Base-by-base conservation (phyloP, 2,113 vertebrate species). In the Sterna hirundo region DNA sequence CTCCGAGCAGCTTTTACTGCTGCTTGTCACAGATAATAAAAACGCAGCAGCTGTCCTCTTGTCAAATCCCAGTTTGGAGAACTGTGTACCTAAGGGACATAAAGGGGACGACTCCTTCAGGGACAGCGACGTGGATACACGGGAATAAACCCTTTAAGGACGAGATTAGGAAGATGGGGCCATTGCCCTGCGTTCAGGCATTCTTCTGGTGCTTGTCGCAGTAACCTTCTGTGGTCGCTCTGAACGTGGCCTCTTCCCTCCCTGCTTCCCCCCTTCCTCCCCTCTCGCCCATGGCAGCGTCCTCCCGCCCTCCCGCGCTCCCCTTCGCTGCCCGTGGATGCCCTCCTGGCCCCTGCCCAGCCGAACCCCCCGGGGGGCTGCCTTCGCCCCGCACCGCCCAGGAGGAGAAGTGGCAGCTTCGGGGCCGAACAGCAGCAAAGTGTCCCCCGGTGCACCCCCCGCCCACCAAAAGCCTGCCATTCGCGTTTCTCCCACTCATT, bases 1-100 rank as follows among this genome's bases (percentile, higher is more conserved):
- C 76, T 75, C 94, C 44, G 34, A 94, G 83, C 86, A 82, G 92
- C 79, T 86, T 85, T 94, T 86, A 83, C 77, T 71, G 76, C 72
- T 74, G 65, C 69, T 94, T 65, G 62, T 92, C 58, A 13, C 69
- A 87, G 65, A 79, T 42, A 92, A 89, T 78, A 84, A 92, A 87
- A 93, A 81, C 62, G 60, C 69, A 86, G 65, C 80, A 92, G 86
- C 88, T 95, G 76, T 81, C 64, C 71, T 83, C 61, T 88, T 78
- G 79, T 42, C 77, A 79, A 92, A 94, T 49, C 77, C 17, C 72
- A 69, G 2, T 90, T 83, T 90, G 65, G 34, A 78, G 83, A 86
- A 88, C 82, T 13, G 7, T 40, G 13, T 34, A 75, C 58, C 58
- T 88, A 71, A 90, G 65, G 60, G 72, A 20, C 42, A 75, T 21